Evolutionary conservation across 2,797 vertebrate genomes (phyloP).

Genomic region (Tinamus major): DNA sequence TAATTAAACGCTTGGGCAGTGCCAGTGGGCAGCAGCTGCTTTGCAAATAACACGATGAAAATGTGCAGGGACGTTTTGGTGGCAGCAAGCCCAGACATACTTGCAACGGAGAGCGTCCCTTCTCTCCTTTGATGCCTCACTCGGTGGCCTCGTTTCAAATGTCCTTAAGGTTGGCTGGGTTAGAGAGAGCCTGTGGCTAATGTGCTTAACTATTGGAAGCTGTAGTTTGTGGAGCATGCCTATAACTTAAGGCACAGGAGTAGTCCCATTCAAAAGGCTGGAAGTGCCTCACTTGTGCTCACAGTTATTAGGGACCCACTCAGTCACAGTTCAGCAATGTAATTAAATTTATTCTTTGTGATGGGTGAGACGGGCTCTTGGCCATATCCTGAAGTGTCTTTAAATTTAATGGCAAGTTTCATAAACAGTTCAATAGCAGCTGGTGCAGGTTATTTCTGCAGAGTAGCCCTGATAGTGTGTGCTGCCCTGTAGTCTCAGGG

Average conservation of each 20-base stretch:
- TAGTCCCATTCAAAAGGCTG: background rate
- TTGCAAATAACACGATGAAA: slow-evolving; percentile 35
- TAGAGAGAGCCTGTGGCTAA: accelerated
- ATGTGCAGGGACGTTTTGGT: slow-evolving; percentile 9
- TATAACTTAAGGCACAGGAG: accelerated
- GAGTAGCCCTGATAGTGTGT: background rate
- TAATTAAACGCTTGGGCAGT: slow-evolving; percentile 5
- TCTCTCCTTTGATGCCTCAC: background rate
- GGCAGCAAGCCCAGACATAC: slow-evolving; percentile 1
- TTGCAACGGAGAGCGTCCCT: background rate
- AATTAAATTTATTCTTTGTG: background rate
- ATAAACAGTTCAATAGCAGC: background rate
- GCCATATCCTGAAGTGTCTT: background rate
- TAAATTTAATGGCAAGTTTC: background rate
- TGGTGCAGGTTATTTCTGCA: background rate
- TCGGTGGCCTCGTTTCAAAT: background rate
- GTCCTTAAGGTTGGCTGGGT: slow-evolving; percentile 16
- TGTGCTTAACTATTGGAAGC: background rate
- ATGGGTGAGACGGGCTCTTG: background rate
- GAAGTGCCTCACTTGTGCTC: background rate
- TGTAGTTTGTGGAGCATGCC: accelerated
- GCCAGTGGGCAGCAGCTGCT: slow-evolving; percentile 49
- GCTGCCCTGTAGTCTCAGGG: background rate
- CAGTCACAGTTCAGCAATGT: background rate
- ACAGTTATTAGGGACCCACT: background rate